A percentile compares a stretch with the other conserved stretches of the same genome.
Evolutionary conservation across 2,888 invertebrate species (phyloP).

Genomic region (Caenorhabditis sp.): DNA sequence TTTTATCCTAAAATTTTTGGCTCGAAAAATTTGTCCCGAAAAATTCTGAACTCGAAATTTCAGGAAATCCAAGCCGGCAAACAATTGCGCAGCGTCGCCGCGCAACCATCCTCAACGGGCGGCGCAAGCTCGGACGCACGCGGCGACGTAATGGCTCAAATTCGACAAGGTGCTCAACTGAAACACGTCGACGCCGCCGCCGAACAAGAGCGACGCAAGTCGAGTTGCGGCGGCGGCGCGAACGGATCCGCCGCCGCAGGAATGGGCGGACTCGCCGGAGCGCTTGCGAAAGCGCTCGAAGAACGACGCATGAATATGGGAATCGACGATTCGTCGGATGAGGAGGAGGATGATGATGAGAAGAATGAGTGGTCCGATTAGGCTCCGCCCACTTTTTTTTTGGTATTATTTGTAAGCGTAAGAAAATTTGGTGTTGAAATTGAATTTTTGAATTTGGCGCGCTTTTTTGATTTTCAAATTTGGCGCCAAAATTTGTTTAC

Average conservation of each 20-base stretch:
- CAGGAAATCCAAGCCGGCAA: constrained; percentile 58
- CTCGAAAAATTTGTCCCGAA: not conserved
- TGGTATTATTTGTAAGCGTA: too few relatives aligned
- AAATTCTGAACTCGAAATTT: constrained; percentile 6
- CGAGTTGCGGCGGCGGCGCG: not conserved
- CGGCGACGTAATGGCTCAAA: constrained; percentile 80
- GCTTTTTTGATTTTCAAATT: too few relatives aligned
- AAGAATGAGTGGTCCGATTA: constrained; percentile 56
- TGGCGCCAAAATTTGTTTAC: too few relatives aligned
- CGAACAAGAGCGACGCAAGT: constrained; percentile 54
- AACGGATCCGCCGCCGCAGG: constrained; percentile 46
- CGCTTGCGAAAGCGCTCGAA: constrained; percentile 84
- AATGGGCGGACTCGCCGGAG: constrained; percentile 84
- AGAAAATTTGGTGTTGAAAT: too few relatives aligned
- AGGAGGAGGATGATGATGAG: constrained; percentile 48
- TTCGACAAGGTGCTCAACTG: constrained; percentile 84
- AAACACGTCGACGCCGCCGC: constrained; percentile 72
- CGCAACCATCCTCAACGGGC: constrained; percentile 5
- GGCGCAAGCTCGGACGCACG: constrained; percentile 72
- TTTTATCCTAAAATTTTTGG: too few relatives aligned
- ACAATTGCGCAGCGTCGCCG: constrained; percentile 15
- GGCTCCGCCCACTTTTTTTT: not conserved
- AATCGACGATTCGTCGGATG: constrained; percentile 50
- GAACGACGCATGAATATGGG: constrained; percentile 76
- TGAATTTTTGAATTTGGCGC: too few relatives aligned